phyloP scores from a whole-genome alignment of 2,888 invertebrate species.

The Phasia obesa region DNA sequence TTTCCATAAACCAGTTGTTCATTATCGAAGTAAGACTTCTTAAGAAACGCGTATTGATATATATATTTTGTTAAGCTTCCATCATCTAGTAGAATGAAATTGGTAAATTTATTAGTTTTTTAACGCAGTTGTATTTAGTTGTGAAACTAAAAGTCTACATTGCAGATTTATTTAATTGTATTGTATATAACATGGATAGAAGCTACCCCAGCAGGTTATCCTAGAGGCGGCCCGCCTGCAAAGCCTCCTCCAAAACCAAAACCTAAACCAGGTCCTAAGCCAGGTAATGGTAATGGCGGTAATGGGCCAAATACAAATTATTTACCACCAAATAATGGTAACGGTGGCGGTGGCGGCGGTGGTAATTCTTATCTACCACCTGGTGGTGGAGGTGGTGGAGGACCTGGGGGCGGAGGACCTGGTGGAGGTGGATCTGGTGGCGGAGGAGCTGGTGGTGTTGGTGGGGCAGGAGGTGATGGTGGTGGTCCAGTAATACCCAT shows the following conservation, averaged over 20 bases:
- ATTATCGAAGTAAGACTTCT: slow-evolving; percentile 34
- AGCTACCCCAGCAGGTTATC: slow-evolving; percentile 76
- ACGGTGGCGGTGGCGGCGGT: slow-evolving; percentile 64
- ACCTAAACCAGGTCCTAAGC: slow-evolving; percentile 46
- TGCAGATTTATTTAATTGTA: slow-evolving; percentile 55
- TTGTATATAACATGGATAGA: slow-evolving; percentile 55
- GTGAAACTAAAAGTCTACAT: not conserved
- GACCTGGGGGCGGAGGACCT: slow-evolving; percentile 64
- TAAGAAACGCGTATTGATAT: not conserved
- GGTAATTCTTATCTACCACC: slow-evolving; percentile 75
- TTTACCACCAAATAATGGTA: slow-evolving; percentile 54
- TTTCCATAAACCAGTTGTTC: slow-evolving; percentile 33
- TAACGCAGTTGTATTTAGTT: not conserved
- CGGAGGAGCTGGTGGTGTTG: slow-evolving; percentile 67
- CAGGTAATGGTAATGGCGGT: slow-evolving; percentile 30
- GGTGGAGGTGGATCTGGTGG: slow-evolving; percentile 47
- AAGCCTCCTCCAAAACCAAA: slow-evolving; percentile 57
- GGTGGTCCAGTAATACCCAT: slow-evolving; percentile 79
- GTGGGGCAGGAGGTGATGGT: slow-evolving; percentile 70
- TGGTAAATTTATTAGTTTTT: slow-evolving; percentile 37
- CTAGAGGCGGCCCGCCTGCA: slow-evolving; percentile 69
- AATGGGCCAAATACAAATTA: slow-evolving; percentile 20
- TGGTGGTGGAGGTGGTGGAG: slow-evolving; percentile 48
- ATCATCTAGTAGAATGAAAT: slow-evolving; percentile 48
- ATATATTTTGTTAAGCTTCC: not conserved